A percentile compares a stretch with the other conserved stretches of the same genome.
Conservation (phyloP, 2,888 invertebrate genomes). For the Listrodromus nycthemerus region DNA sequence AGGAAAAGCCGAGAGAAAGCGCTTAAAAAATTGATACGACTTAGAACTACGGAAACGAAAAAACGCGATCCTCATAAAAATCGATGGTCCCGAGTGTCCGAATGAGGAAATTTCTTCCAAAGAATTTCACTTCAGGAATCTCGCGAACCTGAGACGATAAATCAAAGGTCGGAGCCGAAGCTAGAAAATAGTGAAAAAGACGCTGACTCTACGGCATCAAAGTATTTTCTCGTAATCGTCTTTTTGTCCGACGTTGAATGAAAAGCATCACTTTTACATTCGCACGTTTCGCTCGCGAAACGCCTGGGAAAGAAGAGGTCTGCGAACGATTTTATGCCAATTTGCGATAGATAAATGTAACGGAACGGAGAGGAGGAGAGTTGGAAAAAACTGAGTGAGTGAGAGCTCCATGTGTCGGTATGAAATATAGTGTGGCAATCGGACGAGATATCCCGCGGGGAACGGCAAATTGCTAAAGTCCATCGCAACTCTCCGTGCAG, state of each 20-base stretch:
- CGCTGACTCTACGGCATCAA: not conserved
- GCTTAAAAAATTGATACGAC: too few species aligned
- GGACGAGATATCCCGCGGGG: conserved; percentile 48
- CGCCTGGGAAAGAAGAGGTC: not conserved
- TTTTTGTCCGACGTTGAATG: conserved; percentile 1
- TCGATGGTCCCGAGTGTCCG: not conserved
- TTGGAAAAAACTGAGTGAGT: not conserved
- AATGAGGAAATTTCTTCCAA: not conserved
- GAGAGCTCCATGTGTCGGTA: conserved; percentile 17
- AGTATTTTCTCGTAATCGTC: conserved; percentile 1
- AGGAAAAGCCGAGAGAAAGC: too few species aligned
- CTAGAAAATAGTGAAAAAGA: not conserved
- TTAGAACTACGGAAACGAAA: too few species aligned
- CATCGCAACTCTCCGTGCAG: conserved; percentile 6
- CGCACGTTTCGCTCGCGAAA: conserved; percentile 1
- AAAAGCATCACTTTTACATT: conserved; percentile 10
- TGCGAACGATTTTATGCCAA: conserved; percentile 19
- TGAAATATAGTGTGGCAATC: conserved; percentile 43
- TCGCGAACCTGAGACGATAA: conserved; percentile 1
- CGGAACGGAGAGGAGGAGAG: conserved; percentile 6
- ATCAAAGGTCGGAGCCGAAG: conserved; percentile 7
- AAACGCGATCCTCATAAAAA: not conserved
- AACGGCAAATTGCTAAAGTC: conserved; percentile 58
- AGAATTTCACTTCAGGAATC: not conserved
- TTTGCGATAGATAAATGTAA: conserved; percentile 26